Percentiles rank a stretch among this genome's conserved stretches.
phyloP scores from a whole-genome alignment of 2,113 vertebrate species.

The Tursiops truncatus region DNA sequence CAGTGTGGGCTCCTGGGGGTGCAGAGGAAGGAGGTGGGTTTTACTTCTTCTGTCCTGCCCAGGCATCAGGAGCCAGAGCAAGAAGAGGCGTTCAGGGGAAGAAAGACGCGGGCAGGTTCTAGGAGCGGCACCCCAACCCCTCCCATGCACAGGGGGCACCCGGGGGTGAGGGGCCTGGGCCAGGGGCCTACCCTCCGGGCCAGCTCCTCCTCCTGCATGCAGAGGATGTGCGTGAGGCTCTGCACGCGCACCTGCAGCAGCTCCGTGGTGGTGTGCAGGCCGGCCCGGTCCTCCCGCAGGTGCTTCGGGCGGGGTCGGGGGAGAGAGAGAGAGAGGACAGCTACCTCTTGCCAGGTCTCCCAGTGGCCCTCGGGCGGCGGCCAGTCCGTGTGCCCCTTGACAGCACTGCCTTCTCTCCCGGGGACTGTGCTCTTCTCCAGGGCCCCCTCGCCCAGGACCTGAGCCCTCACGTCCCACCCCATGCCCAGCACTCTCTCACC shows the following conservation, averaged over 20 bases:
- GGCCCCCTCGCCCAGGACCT: background rate
- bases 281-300: slow-evolving; percentile 73
- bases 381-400: background rate
- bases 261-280: slow-evolving; percentile 60
- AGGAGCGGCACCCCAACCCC: background rate
- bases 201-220: slow-evolving; percentile 80
- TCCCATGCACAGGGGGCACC: background rate
- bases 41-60: background rate
- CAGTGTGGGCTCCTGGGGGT: background rate
- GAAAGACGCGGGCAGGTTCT: background rate
- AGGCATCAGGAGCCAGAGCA: background rate
- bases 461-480: background rate
- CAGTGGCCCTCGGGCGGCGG: fast-evolving
- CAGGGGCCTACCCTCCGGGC: slow-evolving; percentile 67
- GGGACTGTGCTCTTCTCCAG: background rate
- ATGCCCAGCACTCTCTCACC: slow-evolving; percentile 43
- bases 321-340: background rate
- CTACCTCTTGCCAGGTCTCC: fast-evolving
- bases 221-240: slow-evolving; percentile 78
- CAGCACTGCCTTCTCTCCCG: background rate
- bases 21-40: background rate
- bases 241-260: slow-evolving; percentile 80
- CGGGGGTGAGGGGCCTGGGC: background rate
- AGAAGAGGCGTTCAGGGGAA: background rate
- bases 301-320: background rate